Evolutionary conservation across 2,113 vertebrate genomes (phyloP).

Genomic region (Podocnemis expansa): DNA sequence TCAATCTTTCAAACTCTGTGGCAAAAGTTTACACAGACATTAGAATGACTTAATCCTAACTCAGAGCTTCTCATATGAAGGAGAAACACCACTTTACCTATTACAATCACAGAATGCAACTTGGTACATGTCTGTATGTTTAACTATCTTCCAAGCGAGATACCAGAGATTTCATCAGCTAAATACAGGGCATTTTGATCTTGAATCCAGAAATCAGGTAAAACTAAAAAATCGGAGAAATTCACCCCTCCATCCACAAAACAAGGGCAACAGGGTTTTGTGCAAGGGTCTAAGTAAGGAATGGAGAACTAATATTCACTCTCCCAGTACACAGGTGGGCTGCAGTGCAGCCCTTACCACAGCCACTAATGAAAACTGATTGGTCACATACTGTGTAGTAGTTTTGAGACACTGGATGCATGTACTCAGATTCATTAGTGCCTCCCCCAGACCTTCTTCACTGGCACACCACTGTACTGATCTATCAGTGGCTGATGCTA

Average conservation of each 20-base stretch:
- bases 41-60: no score
- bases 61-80: background rate
- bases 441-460: background rate
- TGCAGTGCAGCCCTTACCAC: background rate
- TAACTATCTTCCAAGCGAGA: background rate
- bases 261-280: background rate
- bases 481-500: background rate
- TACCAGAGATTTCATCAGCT: background rate
- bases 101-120: background rate
- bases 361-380: background rate
- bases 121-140: background rate
- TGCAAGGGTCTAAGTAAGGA: background rate
- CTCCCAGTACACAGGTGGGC: background rate
- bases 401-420: background rate
- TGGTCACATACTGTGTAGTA: background rate
- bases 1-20: background rate
- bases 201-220: background rate
- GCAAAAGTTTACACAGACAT: background rate
- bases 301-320: background rate
- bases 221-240: background rate
- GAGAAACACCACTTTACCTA: background rate
- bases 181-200: background rate
- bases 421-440: fast-evolving
- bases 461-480: background rate
- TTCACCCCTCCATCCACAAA: background rate